These are phyloP conservation scores for Dilophus febrilis DNA, from an alignment of 2,888 invertebrate species.

Conservation along the genomic window DNA sequence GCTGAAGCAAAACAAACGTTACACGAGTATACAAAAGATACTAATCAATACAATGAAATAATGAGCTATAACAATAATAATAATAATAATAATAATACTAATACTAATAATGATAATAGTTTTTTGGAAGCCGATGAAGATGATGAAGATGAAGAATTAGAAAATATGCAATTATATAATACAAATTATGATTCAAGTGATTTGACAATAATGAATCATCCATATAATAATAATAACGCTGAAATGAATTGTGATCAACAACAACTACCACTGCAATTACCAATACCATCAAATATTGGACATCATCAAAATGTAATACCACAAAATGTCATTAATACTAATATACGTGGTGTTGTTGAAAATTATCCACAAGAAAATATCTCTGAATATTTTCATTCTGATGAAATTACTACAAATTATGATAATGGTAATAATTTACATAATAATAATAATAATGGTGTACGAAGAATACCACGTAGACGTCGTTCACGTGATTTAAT, in stretches of 20 bases:
- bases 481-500: slow-evolving; percentile 11
- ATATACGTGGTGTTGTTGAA: slow-evolving; percentile 12
- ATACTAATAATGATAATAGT: slow-evolving; percentile 22
- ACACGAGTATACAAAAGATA: slow-evolving; percentile 18
- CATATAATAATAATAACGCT: no score
- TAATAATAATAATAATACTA: no score
- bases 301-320: neutral
- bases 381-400: slow-evolving; percentile 12
- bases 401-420: slow-evolving; percentile 12
- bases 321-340: no score
- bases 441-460: no score
- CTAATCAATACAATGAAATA: slow-evolving; percentile 2
- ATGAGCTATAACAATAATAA: no score
- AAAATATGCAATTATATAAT: neutral
- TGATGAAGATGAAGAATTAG: neutral
- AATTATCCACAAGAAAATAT: slow-evolving; percentile 9
- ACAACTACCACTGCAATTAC: neutral
- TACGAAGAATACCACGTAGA: slow-evolving; percentile 12
- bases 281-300: neutral
- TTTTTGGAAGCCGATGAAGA: slow-evolving; percentile 25
- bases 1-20: slow-evolving; percentile 26
- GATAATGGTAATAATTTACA: no score
- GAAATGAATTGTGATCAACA: neutral
- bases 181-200: neutral
- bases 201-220: no score